Evolutionary conservation across 1,140 invertebrate species (phyloP).

Genomic region (Ditylenchus dipsaci): DNA sequence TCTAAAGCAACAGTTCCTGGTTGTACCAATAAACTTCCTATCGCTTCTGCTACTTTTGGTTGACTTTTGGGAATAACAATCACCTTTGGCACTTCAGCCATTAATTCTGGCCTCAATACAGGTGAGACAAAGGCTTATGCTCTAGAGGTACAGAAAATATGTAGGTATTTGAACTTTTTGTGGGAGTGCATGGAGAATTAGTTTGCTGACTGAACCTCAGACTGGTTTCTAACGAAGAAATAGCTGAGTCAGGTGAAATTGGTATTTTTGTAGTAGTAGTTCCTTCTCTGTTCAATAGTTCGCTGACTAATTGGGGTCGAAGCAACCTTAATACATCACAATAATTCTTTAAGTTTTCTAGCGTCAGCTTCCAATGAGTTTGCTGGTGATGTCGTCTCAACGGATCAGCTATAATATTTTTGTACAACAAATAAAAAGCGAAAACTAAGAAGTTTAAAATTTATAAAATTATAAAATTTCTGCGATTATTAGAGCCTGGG

Average conservation of each 20-base stretch:
- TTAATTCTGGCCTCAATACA: neutral
- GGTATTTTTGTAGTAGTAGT: neutral
- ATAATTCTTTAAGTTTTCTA: neutral
- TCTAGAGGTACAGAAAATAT: neutral
- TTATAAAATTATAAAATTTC: neutral
- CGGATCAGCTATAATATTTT: neutral
- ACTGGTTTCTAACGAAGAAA: neutral
- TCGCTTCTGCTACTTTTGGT: neutral
- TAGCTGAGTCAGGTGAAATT: neutral
- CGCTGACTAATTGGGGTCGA: neutral
- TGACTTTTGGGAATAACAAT: no score
- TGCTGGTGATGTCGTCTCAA: neutral
- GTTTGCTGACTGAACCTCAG: neutral
- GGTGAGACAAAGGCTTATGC: neutral
- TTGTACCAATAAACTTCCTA: neutral
- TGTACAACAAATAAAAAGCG: neutral
- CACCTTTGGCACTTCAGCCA: neutral
- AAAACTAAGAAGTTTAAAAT: neutral
- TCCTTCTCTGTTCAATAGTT: neutral
- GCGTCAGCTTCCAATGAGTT: neutral
- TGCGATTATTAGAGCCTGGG: no score
- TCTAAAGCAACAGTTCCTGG: neutral
- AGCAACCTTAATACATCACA: neutral
- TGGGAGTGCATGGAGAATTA: neutral
- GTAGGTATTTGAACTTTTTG: neutral